Base-by-base conservation (phyloP, 2,888 invertebrate species). In the Serripes groenlandicus region DNA sequence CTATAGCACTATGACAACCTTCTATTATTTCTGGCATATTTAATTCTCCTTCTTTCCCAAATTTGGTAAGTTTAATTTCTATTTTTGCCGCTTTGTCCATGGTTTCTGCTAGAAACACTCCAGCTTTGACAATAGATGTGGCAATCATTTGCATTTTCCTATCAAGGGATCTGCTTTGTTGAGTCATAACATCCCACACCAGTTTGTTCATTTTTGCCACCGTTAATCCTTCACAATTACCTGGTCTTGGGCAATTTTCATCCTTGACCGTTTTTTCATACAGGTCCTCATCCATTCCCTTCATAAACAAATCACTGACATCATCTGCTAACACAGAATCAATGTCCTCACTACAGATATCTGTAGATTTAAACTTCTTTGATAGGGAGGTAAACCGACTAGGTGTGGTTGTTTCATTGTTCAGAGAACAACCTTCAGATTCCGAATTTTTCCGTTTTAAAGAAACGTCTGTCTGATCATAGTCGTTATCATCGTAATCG, bases 71-170 rank as follows among this genome's bases (percentile, higher is more conserved):
- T 28, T 60, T 28, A 28, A 28, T 60, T 60, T 60, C 60, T 28
- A 28, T 60, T 60, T 28, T 60, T 9, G 28, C 21, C 49, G 18
- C 30, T 35, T 34, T 69, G n/a, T 18, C 49, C 0, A 83, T 73
- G 18, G 52, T 32, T 60, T 86, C 83, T 2, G 56, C 37, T n/a
- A 86, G 30, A 15, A 86, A 30, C 5, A 77, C 76, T n/a, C 75
- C 34, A 9, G 66, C 66, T 26, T 66, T 66, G 37, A 66, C 37
- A 35, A 66, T 37, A 15, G 23, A 66, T 23, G 23, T 35, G n/a
- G 23, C 66, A 18, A 34, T 15, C 15, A 15, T 35, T 23, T 66
- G 66, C 35, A 66, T 21, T 30, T 66, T 66, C 37, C 18, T 35
- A 35, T 66, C 66, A 30, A 18, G 21, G 18, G 9, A n/a, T 28